These are phyloP conservation scores for Poeciliopsis infans DNA, from an alignment of 2,797 vertebrate genomes.

Conservation along the genomic window DNA sequence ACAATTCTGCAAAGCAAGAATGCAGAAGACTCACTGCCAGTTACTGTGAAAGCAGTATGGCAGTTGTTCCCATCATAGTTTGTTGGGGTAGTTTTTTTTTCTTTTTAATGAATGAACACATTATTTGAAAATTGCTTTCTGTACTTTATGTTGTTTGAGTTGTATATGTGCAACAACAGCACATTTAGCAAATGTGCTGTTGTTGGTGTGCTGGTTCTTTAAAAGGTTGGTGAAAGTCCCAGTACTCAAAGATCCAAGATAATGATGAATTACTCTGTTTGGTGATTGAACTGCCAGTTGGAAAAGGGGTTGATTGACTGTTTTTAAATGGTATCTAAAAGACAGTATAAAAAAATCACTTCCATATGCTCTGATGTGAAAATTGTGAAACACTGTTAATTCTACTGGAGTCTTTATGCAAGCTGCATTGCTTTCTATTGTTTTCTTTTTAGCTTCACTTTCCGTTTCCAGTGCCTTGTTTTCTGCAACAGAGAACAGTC, in stretches of 20 bases:
- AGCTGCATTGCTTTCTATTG: slow-evolving; percentile 45
- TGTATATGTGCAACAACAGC: too few relatives aligned
- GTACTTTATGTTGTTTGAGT: neutral
- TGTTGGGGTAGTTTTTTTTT: neutral
- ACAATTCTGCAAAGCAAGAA: neutral
- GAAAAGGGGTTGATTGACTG: slow-evolving; percentile 63
- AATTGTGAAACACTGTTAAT: slow-evolving; percentile 66
- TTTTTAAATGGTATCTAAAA: slow-evolving; percentile 57
- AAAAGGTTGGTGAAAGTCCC: slow-evolving; percentile 37
- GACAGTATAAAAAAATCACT: slow-evolving; percentile 65
- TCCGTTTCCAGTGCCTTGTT: slow-evolving; percentile 53
- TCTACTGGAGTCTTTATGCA: slow-evolving; percentile 64
- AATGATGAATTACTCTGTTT: slow-evolving; percentile 65
- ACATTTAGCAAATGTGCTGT: slow-evolving; percentile 26
- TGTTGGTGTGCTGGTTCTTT: slow-evolving; percentile 42
- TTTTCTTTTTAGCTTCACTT: slow-evolving; percentile 32
- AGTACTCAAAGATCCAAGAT: slow-evolving; percentile 57
- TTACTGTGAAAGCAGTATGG: neutral
- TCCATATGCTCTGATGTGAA: slow-evolving; percentile 75
- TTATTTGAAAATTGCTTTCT: neutral
- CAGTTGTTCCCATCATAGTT: neutral
- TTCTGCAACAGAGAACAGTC: slow-evolving; percentile 56
- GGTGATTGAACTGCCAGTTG: slow-evolving; percentile 63
- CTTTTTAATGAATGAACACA: neutral
- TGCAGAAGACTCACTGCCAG: neutral